phyloP scores from a whole-genome alignment of 1,140 invertebrate species.

The Dinothrombium tinctorium region DNA sequence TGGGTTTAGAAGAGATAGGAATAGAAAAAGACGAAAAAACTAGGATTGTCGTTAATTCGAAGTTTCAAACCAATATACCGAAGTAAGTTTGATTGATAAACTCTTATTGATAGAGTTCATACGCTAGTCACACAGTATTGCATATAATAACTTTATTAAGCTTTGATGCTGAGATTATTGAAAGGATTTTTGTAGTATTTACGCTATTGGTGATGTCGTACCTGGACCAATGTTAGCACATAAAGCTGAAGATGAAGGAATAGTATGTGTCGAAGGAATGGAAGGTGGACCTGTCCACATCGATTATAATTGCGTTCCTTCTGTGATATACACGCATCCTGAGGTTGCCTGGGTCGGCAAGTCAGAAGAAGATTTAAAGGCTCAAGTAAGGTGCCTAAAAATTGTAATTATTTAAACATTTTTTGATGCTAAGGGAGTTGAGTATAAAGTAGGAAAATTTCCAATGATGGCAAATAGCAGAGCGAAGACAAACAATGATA shows the following conservation, averaged over 20 bases:
- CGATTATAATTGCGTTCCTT: slow-evolving; percentile 97
- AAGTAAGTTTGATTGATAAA: slow-evolving; percentile 36
- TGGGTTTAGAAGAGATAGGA: slow-evolving; percentile 79
- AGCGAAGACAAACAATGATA: slow-evolving; percentile 92
- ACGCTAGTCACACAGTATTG: slow-evolving; percentile 2
- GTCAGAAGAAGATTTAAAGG: slow-evolving; percentile 85
- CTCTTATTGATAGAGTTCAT: background rate
- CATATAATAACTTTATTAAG: background rate
- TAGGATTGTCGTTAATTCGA: slow-evolving; percentile 77
- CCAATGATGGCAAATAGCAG: slow-evolving; percentile 91
- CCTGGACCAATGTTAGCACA: slow-evolving; percentile 98
- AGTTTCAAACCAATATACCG: slow-evolving; percentile 87
- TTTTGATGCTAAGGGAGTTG: slow-evolving; percentile 62
- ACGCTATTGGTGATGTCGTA: slow-evolving; percentile 95
- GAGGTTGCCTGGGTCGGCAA: slow-evolving; percentile 99
- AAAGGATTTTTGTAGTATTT: too few relatives aligned
- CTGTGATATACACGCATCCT: slow-evolving; percentile 89
- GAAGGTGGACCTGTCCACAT: slow-evolving; percentile 66
- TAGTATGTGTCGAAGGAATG: slow-evolving; percentile 93
- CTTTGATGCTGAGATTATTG: slow-evolving; percentile 32
- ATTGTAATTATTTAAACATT: slow-evolving; percentile 29
- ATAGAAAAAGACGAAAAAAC: slow-evolving; percentile 80
- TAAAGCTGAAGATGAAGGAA: slow-evolving; percentile 93
- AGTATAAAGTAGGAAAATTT: slow-evolving; percentile 92
- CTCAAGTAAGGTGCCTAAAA: too few relatives aligned